Percentiles rank a stretch among this genome's conserved stretches.
Evolutionary conservation across 2,888 invertebrate species (phyloP).

Genomic region (Liodrosophila aerea): DNA sequence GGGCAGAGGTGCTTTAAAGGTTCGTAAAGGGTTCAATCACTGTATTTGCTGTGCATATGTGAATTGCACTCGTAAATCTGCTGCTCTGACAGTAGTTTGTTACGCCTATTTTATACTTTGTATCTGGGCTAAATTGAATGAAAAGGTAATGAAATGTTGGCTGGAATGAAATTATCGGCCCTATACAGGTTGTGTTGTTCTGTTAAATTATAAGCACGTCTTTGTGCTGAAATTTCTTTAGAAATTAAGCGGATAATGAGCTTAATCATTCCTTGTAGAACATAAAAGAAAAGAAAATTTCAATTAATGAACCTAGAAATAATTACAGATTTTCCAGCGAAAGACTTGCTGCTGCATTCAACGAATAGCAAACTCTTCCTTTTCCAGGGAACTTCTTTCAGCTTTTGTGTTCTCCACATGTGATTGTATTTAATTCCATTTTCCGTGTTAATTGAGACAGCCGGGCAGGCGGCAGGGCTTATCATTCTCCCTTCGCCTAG

Average conservation of each 20-base stretch:
- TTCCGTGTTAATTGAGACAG: conserved; percentile 57
- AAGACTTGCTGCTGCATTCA: too few relatives aligned
- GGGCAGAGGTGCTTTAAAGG: conserved; percentile 33
- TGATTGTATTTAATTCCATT: conserved; percentile 63
- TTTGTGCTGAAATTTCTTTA: too few relatives aligned
- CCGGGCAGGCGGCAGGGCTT: conserved; percentile 34
- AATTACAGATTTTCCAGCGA: too few relatives aligned
- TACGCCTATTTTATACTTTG: neutral
- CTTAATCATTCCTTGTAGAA: conserved; percentile 7
- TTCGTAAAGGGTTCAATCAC: conserved; percentile 43
- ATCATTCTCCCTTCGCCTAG: neutral
- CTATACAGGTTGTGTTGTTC: too few relatives aligned
- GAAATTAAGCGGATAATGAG: neutral
- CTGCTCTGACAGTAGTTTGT: neutral
- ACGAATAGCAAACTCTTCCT: too few relatives aligned
- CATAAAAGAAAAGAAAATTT: too few relatives aligned
- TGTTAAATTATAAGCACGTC: too few relatives aligned
- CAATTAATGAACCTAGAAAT: too few relatives aligned
- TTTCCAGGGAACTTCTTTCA: too few relatives aligned
- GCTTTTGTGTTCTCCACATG: conserved; percentile 44
- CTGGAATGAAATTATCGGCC: too few relatives aligned
- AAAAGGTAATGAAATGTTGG: too few relatives aligned
- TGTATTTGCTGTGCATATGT: conserved; percentile 26
- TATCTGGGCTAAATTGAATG: neutral
- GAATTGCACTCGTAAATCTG: neutral